These are phyloP conservation scores for Alces alces DNA, from an alignment of 2,113 vertebrate genomes.

Conservation along the genomic window DNA sequence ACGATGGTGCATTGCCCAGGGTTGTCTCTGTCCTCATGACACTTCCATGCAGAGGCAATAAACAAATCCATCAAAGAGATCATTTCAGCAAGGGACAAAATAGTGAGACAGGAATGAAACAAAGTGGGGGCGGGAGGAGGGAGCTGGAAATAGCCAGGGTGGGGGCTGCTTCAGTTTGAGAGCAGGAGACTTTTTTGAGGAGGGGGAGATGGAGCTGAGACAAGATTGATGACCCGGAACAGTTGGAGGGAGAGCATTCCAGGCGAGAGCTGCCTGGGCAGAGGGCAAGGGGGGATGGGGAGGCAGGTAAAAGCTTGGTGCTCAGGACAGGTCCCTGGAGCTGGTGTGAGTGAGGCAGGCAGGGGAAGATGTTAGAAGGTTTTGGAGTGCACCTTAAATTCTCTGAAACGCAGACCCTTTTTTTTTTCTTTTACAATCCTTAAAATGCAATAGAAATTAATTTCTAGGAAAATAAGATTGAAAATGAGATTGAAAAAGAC, in stretches of 20 bases:
- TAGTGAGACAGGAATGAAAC: not conserved
- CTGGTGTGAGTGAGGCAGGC: no score
- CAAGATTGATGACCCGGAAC: not conserved
- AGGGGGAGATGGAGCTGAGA: not conserved
- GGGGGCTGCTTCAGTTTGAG: not conserved
- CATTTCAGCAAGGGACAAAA: not conserved
- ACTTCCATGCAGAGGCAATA: not conserved
- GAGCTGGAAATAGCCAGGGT: fast-evolving
- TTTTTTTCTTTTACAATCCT: not conserved
- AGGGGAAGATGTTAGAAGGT: not conserved
- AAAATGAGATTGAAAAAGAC: not conserved
- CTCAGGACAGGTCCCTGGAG: not conserved
- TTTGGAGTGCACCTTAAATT: not conserved
- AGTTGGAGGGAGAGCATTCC: not conserved
- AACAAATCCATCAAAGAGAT: not conserved
- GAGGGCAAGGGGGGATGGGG: not conserved
- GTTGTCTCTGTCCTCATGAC: not conserved
- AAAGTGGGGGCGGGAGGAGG: fast-evolving
- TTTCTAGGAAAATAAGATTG: not conserved
- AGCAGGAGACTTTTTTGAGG: not conserved
- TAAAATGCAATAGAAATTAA: not conserved
- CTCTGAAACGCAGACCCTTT: not conserved
- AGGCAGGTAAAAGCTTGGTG: not conserved
- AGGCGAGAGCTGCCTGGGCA: not conserved
- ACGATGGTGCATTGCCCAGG: not conserved